Evolutionary conservation across 2,797 vertebrate genomes (phyloP).

Genomic region (Sternotherus odoratus): DNA sequence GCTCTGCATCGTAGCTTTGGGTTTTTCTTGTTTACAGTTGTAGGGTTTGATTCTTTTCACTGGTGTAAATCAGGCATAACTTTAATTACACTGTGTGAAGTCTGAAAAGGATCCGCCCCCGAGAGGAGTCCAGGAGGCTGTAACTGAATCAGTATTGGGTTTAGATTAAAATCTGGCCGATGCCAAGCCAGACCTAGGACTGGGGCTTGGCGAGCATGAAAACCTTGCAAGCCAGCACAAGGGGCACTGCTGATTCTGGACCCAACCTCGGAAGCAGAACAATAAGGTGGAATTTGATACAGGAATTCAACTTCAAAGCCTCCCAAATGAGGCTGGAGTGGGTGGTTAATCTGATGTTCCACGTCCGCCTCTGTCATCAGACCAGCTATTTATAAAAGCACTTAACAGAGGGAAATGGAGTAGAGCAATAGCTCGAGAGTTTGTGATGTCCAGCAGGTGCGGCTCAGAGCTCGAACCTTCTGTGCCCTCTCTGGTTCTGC

Average conservation of each 20-base stretch:
- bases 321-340: neutral
- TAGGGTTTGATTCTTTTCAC: constrained; percentile 14
- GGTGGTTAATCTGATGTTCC: neutral
- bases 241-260: neutral
- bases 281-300: neutral
- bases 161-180: neutral
- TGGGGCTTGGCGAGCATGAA: neutral
- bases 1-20: neutral
- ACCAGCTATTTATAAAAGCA: neutral
- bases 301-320: neutral
- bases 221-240: neutral
- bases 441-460: neutral
- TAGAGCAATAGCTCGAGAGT: neutral
- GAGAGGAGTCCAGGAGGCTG: neutral
- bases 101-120: neutral
- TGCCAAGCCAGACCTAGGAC: neutral
- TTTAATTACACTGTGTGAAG: neutral
- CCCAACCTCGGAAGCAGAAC: neutral
- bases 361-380: neutral
- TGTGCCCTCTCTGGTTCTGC: neutral
- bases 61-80: neutral
- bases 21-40: constrained; percentile 7
- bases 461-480: neutral
- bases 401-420: neutral
- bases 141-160: neutral